phyloP scores from a whole-genome alignment of 2,888 invertebrate genomes.

The Alloscopus bannaensis region DNA sequence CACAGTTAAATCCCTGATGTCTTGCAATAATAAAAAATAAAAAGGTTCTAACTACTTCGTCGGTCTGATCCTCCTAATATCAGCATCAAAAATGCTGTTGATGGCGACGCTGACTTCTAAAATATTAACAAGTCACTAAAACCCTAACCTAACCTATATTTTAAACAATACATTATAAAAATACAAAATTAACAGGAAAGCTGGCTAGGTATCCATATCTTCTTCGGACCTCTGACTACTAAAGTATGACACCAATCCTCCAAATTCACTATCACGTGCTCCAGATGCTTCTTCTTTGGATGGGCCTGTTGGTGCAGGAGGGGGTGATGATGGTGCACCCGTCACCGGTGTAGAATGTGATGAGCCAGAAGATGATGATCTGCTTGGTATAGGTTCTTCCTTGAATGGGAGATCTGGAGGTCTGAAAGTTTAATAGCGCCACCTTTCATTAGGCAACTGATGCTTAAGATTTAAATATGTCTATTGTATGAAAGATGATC shows the following conservation, averaged over 20 bases:
- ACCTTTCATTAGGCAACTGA: not conserved
- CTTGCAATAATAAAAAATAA: slow-evolving; percentile 20
- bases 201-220: slow-evolving; percentile 86
- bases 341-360: slow-evolving; percentile 55
- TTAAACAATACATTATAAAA: slow-evolving; percentile 53
- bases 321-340: slow-evolving; percentile 51
- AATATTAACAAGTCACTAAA: too few species aligned
- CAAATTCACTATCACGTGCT: slow-evolving; percentile 82
- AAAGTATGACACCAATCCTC: slow-evolving; percentile 93
- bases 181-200: slow-evolving; percentile 57
- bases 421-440: slow-evolving; percentile 44
- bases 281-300: slow-evolving; percentile 76
- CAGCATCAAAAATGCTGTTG: too few species aligned
- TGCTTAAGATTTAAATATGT: not conserved
- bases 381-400: slow-evolving; percentile 59
- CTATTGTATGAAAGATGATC: slow-evolving; percentile 1
- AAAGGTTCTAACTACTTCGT: not conserved
- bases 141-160: not conserved
- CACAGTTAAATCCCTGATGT: slow-evolving; percentile 10
- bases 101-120: too few species aligned
- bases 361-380: slow-evolving; percentile 48
- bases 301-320: slow-evolving; percentile 46
- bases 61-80: not conserved
- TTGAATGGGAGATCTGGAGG: slow-evolving; percentile 67
- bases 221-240: slow-evolving; percentile 89